Evolutionary conservation across 2,888 invertebrate species (phyloP).

Genomic region (Noctua janthe): DNA sequence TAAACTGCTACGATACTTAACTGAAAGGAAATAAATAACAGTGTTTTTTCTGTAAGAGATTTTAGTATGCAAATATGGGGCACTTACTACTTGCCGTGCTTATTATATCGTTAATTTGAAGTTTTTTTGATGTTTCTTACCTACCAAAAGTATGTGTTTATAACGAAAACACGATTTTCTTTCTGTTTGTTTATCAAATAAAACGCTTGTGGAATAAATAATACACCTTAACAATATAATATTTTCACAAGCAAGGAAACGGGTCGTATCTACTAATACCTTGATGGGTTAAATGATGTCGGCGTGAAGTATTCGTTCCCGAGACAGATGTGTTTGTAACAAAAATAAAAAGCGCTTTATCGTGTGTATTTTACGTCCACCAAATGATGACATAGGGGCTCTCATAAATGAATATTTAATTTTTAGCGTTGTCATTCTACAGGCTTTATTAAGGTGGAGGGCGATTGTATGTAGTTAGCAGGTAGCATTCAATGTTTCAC

Average conservation of each 20-base stretch:
- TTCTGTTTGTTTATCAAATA: background rate
- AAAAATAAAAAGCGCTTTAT: slow-evolving; percentile 20
- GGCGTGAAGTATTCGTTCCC: slow-evolving; percentile 10
- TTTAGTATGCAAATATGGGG: too few species aligned
- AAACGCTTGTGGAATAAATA: background rate
- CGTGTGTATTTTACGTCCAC: slow-evolving; percentile 10
- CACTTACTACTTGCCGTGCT: background rate
- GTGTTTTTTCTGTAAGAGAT: too few species aligned
- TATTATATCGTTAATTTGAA: background rate
- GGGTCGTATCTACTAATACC: background rate
- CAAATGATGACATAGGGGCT: background rate
- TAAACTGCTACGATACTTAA: too few species aligned
- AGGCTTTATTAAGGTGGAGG: too few species aligned
- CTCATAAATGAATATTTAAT: slow-evolving; percentile 17
- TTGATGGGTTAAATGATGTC: slow-evolving; percentile 5
- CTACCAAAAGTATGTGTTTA: background rate
- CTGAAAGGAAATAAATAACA: too few species aligned
- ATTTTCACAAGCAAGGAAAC: background rate
- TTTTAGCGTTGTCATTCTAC: slow-evolving; percentile 4
- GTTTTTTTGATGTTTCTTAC: background rate
- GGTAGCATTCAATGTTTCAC: background rate
- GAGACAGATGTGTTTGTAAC: background rate
- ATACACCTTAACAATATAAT: background rate
- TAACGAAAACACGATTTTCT: background rate
- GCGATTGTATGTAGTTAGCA: background rate